phyloP scores from a whole-genome alignment of 2,888 invertebrate genomes.

The Drosophila macrospina region DNA sequence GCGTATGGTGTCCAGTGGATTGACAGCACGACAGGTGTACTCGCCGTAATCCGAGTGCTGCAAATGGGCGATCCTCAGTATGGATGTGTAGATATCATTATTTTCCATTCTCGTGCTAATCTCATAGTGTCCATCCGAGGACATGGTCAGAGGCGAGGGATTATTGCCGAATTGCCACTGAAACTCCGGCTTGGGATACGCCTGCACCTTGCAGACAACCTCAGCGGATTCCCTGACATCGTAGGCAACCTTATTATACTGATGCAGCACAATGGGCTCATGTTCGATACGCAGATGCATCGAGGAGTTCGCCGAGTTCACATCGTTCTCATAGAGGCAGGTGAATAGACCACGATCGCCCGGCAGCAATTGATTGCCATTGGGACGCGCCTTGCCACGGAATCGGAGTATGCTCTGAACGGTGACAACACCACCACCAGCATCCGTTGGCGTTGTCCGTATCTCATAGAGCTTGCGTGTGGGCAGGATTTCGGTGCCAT shows the following conservation, averaged over 20 bases:
- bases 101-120: slow-evolving; percentile 92
- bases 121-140: slow-evolving; percentile 94
- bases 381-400: slow-evolving; percentile 91
- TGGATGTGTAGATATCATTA: slow-evolving; percentile 94
- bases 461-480: slow-evolving; percentile 93
- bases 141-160: slow-evolving; percentile 90
- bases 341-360: slow-evolving; percentile 94
- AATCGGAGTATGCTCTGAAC: slow-evolving; percentile 93
- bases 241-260: slow-evolving; percentile 95
- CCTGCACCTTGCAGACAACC: slow-evolving; percentile 94
- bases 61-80: slow-evolving; percentile 90
- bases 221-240: slow-evolving; percentile 93
- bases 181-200: slow-evolving; percentile 96
- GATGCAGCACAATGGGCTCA: slow-evolving; percentile 93
- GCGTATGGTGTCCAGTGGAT: slow-evolving; percentile 91
- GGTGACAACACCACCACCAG: slow-evolving; percentile 90
- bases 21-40: slow-evolving; percentile 94
- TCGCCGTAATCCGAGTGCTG: slow-evolving; percentile 94
- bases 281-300: slow-evolving; percentile 97
- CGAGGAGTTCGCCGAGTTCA: slow-evolving; percentile 93
- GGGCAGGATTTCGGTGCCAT: slow-evolving; percentile 91
- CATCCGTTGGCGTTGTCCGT: slow-evolving; percentile 90
- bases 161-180: slow-evolving; percentile 94
- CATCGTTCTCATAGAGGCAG: slow-evolving; percentile 95
- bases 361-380: slow-evolving; percentile 91